Evolutionary conservation across 2,113 vertebrate species (phyloP), one percentile per base, ranked within the genome.

Genomic region (Ictidomys tridecemlineatus): DNA sequence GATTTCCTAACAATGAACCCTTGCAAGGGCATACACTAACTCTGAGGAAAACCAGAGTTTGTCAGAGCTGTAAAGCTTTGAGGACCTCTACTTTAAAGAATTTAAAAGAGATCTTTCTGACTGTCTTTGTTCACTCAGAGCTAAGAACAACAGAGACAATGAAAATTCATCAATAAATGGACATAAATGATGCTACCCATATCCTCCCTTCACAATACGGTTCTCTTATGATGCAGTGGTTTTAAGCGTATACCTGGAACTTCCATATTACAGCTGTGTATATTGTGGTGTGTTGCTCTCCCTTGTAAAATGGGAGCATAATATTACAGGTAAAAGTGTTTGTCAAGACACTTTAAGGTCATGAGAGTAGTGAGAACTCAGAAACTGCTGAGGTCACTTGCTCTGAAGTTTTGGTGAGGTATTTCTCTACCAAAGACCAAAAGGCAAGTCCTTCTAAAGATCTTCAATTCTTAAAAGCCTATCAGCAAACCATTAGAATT

Each of bases 11-110:
- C 69, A 61, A 16, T 86, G 69, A 90, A 65, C 80, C 69, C 4
- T 85, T 42, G 65, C 65, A 96, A 94, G 34, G 65, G 48, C 73
- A 89, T 24, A 77, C 9, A 86, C 3, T 63, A 42, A 39, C 39
- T 87, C 32, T 69, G 34, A 42, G 8, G 65, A 93, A 95, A 95
- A 34, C 72, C 90, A 37, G 87, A 93, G 39, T 77, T 77, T 80
- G n/a, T 42, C 28, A 63, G 39, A 88, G n/a, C 30, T 78, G 16
- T 70, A 65, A n/a, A 91, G 72, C 37, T 92, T 92, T 85, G n/a
- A 20, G 85, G 79, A 93, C 17, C n/a, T 91, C 72, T 94, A 32
- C 51, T 84, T 87, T 51, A 53, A 39, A 86, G 37, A 83, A 95
- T 45, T 95, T 73, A 82, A 79, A n/a, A 69, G 39, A 90, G 30